Evolutionary conservation across 2,113 vertebrate species (phyloP).

Genomic region (Nesoenas mayeri): DNA sequence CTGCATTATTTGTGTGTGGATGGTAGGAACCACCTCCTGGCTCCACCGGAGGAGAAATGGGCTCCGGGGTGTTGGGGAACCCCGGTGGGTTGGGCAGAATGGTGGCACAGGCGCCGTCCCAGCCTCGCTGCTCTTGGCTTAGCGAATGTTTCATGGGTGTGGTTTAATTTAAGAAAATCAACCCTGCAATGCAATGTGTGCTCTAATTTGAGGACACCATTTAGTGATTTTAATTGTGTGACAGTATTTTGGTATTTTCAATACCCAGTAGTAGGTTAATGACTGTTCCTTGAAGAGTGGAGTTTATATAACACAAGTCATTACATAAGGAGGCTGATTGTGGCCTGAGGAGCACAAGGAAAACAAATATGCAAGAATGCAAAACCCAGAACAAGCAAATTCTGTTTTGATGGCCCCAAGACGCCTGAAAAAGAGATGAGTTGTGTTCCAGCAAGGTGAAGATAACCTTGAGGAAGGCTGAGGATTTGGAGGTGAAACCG

Average conservation of each 20-base stretch:
- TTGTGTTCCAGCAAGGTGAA: background rate
- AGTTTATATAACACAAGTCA: conserved; percentile 62
- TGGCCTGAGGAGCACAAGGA: conserved; percentile 36
- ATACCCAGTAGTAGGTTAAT: conserved; percentile 68
- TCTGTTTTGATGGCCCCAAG: background rate
- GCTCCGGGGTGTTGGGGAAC: background rate
- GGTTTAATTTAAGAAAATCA: background rate
- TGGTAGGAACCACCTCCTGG: background rate
- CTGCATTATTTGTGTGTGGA: accelerated
- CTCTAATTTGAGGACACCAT: conserved; percentile 66
- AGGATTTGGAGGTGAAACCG: background rate
- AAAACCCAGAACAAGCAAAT: background rate
- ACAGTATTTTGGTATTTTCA: conserved; percentile 66
- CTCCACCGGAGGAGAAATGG: accelerated
- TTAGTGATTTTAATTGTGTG: conserved; percentile 68
- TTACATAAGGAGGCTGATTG: conserved; percentile 59
- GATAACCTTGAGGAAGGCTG: background rate
- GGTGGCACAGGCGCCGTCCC: background rate
- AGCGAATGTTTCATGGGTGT: background rate
- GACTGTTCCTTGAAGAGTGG: conserved; percentile 65
- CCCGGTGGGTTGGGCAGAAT: background rate
- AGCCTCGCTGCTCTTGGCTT: background rate
- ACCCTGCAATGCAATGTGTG: conserved; percentile 32
- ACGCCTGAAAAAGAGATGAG: accelerated
- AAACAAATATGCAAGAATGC: background rate